Evolutionary conservation across 2,888 invertebrate genomes (phyloP).

Genomic region (Pyrrhosoma nymphula): DNA sequence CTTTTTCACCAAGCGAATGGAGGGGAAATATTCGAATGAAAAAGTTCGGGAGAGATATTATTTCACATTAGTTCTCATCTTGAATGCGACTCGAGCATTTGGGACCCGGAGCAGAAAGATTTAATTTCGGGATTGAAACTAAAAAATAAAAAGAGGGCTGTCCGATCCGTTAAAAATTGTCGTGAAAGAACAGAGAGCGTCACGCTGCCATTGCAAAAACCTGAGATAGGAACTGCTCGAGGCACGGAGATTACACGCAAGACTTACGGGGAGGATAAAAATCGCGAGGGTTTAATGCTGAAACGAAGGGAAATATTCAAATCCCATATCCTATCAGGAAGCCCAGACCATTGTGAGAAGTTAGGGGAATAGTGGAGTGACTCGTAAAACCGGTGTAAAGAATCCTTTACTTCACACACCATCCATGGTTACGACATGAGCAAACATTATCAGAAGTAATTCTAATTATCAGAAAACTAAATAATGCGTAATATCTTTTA

Average conservation of each 20-base stretch:
- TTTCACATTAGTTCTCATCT: background rate
- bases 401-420: too few relatives aligned
- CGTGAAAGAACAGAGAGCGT: background rate
- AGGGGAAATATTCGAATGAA: background rate
- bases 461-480: too few relatives aligned
- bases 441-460: too few relatives aligned
- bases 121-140: background rate
- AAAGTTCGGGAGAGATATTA: background rate
- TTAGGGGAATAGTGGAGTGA: too few relatives aligned
- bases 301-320: background rate
- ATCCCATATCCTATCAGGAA: background rate
- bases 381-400: too few relatives aligned
- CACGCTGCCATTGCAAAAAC: background rate
- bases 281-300: background rate
- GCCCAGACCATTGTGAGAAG: background rate
- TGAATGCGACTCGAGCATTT: background rate
- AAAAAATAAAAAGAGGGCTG: background rate
- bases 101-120: background rate
- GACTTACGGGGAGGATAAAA: background rate
- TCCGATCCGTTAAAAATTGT: background rate
- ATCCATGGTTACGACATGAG: too few relatives aligned
- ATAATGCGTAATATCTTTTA: too few relatives aligned
- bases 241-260: background rate
- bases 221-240: background rate
- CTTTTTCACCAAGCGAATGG: background rate